Evolutionary conservation across 2,113 vertebrate species (phyloP).

Genomic region (Salvelinus sp.): DNA sequence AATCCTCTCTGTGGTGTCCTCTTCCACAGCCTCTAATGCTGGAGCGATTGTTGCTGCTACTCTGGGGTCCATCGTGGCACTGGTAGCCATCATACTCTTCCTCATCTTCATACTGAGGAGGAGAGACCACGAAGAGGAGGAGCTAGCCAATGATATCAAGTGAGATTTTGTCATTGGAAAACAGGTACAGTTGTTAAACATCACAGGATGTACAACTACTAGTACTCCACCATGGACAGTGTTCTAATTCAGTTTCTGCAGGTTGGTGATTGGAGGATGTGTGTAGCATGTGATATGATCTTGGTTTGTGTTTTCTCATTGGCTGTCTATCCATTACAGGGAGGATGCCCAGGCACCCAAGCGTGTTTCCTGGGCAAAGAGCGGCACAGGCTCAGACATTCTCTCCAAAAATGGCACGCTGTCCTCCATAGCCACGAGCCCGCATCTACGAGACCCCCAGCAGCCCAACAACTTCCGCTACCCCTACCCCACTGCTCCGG

Average conservation of each 20-base stretch:
- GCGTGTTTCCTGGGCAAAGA: conserved; percentile 84
- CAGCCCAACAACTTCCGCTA: conserved; percentile 52
- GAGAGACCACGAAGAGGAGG: conserved; percentile 74
- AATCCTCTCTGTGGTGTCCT: neutral
- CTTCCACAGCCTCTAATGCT: conserved; percentile 71
- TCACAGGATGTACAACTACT: too few species aligned
- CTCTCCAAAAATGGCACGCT: conserved; percentile 87
- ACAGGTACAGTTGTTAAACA: neutral
- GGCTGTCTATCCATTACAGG: conserved; percentile 55
- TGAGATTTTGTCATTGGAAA: conserved; percentile 58
- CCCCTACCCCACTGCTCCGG: conserved; percentile 62
- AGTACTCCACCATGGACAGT: neutral
- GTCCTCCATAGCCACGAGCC: conserved; percentile 81
- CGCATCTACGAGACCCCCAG: conserved; percentile 64
- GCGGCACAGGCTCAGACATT: conserved; percentile 77
- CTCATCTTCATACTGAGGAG: conserved; percentile 75
- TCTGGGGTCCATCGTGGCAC: conserved; percentile 78
- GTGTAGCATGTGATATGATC: neutral
- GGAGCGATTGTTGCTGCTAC: conserved; percentile 79
- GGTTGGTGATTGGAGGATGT: neutral
- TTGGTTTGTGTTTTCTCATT: conserved; percentile 3
- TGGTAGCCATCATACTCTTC: conserved; percentile 77
- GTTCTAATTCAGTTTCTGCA: neutral
- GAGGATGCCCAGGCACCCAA: conserved; percentile 87
- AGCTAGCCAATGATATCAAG: conserved; percentile 90